A percentile compares a stretch with the other conserved stretches of the same genome.
These are phyloP conservation scores for Erpobdella octoculata DNA, from an alignment of 2,888 invertebrate genomes.

Conservation along the genomic window DNA sequence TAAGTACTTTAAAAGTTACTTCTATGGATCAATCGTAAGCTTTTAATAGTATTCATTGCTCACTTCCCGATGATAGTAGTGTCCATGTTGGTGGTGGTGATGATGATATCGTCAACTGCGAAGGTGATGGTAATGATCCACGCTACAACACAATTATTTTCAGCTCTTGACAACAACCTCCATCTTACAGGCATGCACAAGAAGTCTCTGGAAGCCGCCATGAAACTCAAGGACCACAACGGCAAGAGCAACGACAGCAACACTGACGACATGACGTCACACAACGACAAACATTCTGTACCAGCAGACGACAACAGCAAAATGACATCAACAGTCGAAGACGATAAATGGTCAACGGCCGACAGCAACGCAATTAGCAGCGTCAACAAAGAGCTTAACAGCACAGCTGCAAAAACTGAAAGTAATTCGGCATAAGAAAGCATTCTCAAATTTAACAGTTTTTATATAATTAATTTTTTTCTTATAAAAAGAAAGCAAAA, in stretches of 20 bases:
- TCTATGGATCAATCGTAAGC: no score
- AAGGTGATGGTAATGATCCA: constrained; percentile 6
- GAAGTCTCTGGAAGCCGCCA: constrained; percentile 34
- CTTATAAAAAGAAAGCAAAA: no score
- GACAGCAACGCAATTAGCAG: neutral
- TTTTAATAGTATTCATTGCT: no score
- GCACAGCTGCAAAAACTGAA: neutral
- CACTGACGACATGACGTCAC: neutral
- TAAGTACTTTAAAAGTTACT: no score
- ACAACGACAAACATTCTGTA: neutral
- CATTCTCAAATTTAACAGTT: no score
- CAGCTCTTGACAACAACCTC: no score
- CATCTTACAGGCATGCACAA: constrained; percentile 35
- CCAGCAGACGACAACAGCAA: constrained; percentile 17
- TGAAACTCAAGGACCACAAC: constrained; percentile 72
- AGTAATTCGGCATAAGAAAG: no score
- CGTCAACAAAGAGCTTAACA: neutral
- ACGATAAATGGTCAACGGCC: neutral
- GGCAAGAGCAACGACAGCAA: constrained; percentile 39
- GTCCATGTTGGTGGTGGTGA: constrained; percentile 27
- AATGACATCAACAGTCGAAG: neutral
- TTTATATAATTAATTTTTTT: no score
- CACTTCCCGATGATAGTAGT: constrained; percentile 25
- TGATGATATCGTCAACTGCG: constrained; percentile 12
- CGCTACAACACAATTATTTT: no score